Evolutionary conservation across 2,888 invertebrate species (phyloP).

Genomic region (Heliconius cydno): DNA sequence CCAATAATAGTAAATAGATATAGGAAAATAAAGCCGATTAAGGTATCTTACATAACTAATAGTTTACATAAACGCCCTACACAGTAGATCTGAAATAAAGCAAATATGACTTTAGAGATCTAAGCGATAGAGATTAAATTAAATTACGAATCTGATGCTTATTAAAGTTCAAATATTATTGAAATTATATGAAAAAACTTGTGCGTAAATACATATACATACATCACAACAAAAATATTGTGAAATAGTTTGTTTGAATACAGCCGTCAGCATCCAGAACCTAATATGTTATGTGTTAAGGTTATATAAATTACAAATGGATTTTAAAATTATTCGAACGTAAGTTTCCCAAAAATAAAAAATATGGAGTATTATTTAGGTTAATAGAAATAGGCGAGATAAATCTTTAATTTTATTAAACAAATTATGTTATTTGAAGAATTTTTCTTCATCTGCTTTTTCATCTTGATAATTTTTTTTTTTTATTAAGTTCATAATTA

Average conservation of each 20-base stretch:
- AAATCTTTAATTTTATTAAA: neutral
- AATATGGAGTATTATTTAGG: neutral
- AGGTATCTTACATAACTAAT: constrained; percentile 44
- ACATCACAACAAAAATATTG: constrained; percentile 41
- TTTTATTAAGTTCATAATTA: too few relatives aligned
- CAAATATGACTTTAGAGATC: neutral
- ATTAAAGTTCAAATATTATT: constrained; percentile 19
- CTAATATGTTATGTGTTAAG: constrained; percentile 3
- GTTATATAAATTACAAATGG: neutral
- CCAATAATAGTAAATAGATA: constrained; percentile 51
- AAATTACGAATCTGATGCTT: neutral
- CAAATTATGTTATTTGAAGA: neutral
- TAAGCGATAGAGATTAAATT: constrained; percentile 17
- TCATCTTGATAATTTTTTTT: too few relatives aligned
- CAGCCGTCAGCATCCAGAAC: constrained; percentile 51
- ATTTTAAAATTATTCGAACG: neutral
- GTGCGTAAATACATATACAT: constrained; percentile 21
- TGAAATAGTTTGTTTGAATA: constrained; percentile 50
- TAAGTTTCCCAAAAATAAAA: neutral
- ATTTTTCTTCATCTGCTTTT: neutral
- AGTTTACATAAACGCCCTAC: constrained; percentile 13
- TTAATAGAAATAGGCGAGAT: neutral
- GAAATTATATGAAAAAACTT: constrained; percentile 6
- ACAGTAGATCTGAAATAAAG: neutral
- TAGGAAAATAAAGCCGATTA: constrained; percentile 45